Evolutionary conservation across 2,113 vertebrate species (phyloP), one percentile per base, ranked within the genome.

Genomic region (Pampusana beccarii): DNA sequence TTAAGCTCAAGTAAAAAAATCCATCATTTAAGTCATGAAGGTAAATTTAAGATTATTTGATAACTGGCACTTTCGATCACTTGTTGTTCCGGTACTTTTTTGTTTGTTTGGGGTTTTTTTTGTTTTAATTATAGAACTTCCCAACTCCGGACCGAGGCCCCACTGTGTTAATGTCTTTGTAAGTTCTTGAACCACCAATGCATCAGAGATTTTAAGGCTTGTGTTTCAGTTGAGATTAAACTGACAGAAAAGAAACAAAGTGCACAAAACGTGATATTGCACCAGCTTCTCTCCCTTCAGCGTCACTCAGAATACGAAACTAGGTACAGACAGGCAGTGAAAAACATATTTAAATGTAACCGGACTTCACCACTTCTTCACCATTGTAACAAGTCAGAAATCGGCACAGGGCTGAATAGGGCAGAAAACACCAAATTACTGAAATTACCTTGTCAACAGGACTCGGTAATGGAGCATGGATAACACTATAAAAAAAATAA

Each of bases 401-500:
- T 57, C 2, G 57, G 51, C 36, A 87, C 0, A 5, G 31, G 26
- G 25, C 2, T n/a, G 16, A 84, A 50, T 31, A 90, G 44, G 85
- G 90, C 44, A 80, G 42, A 86, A 94, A 71, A n/a, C 9, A 62
- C 92, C 98, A 71, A 85, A 80, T 23, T 31, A 67, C 13, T 91
- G 51, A 7, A 87, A 78, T 99, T 99, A 99, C 99, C 99, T 99
- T 99, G 98, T 99, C 99, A 98, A 99, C 98, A 97, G 99, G 99
- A 98, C 99, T 99, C 96, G 99, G 99, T 97, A 99, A 98, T 80
- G 99, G 98, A 97, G 99, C 98, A 98, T 99, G 99, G 98, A 99
- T 99, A 97, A 99, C 99, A 98, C 99, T 99, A 97, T 77, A 98
- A 96, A 92, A 97, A 91, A 92, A 84, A 70, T 38, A 14, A 33